These are phyloP conservation scores for Diadophis punctatus DNA, from an alignment of 2,113 vertebrate genomes.

Conservation along the genomic window DNA sequence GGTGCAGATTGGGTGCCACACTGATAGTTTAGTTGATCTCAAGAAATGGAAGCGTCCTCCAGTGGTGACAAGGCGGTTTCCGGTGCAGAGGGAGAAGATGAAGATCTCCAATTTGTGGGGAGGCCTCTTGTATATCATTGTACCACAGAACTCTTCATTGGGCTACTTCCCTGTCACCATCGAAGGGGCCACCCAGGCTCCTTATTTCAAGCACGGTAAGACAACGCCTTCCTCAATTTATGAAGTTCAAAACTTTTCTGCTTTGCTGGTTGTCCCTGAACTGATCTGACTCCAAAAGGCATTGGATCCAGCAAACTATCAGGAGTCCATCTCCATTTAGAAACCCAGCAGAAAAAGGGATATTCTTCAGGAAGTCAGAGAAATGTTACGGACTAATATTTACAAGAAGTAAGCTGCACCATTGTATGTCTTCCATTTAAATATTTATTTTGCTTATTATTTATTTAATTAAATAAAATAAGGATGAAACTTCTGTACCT, in stretches of 20 bases:
- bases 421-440: no score
- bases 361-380: not conserved
- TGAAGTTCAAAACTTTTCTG: not conserved
- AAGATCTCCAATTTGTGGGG: slow-evolving; percentile 70
- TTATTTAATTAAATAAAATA: no score
- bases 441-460: no score
- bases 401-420: not conserved
- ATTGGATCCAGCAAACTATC: no score
- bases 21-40: slow-evolving; percentile 56
- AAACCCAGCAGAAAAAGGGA: no score
- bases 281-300: not conserved
- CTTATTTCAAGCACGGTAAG: slow-evolving; percentile 72
- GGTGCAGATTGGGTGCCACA: slow-evolving; percentile 75
- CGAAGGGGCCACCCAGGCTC: slow-evolving; percentile 62
- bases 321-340: not conserved
- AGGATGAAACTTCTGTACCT: no score
- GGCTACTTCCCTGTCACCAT: slow-evolving; percentile 48
- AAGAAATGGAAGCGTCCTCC: slow-evolving; percentile 56
- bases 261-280: not conserved
- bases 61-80: slow-evolving; percentile 55
- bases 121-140: slow-evolving; percentile 69
- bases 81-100: slow-evolving; percentile 51
- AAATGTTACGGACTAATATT: not conserved
- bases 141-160: slow-evolving; percentile 58
- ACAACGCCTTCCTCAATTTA: not conserved